Percentiles rank a stretch among this genome's conserved stretches.
phyloP scores from a whole-genome alignment of 2,888 invertebrate genomes.

The Drosophila testacea region DNA sequence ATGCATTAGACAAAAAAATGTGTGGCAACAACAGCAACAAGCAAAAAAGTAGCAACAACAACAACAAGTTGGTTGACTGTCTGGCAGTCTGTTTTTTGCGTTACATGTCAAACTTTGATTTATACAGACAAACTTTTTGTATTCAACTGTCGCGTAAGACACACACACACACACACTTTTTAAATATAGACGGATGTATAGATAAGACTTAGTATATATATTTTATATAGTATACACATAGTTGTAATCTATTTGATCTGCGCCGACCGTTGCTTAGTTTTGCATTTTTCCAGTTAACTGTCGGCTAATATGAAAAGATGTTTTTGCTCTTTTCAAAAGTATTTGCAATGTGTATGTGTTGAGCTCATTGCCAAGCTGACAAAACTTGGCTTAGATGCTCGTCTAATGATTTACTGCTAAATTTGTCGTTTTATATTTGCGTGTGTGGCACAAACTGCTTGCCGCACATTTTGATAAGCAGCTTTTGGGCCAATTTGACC shows the following conservation, averaged over 20 bases:
- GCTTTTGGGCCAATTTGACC: constrained; percentile 28
- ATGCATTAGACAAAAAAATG: constrained; percentile 35
- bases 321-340: constrained; percentile 31
- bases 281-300: constrained; percentile 67
- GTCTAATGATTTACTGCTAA: constrained; percentile 3
- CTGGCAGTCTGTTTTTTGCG: constrained; percentile 28
- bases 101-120: constrained; percentile 73
- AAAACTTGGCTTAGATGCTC: constrained; percentile 13
- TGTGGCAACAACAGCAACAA: constrained; percentile 11
- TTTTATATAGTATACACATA: constrained; percentile 15
- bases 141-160: constrained; percentile 39
- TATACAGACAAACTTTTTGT: constrained; percentile 65
- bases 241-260: constrained; percentile 76
- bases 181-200: constrained; percentile 12
- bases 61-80: constrained; percentile 3
- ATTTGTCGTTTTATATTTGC: constrained; percentile 3
- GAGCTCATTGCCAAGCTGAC: constrained; percentile 15
- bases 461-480: constrained; percentile 23
- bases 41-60: constrained; percentile 2
- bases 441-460: constrained; percentile 11
- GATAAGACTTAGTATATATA: constrained; percentile 14
- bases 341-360: constrained; percentile 15
- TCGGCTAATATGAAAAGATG: constrained; percentile 71
- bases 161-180: constrained; percentile 21
- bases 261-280: constrained; percentile 63